Conservation (phyloP, 2,888 invertebrate genomes). For the Salticus scenicus region DNA sequence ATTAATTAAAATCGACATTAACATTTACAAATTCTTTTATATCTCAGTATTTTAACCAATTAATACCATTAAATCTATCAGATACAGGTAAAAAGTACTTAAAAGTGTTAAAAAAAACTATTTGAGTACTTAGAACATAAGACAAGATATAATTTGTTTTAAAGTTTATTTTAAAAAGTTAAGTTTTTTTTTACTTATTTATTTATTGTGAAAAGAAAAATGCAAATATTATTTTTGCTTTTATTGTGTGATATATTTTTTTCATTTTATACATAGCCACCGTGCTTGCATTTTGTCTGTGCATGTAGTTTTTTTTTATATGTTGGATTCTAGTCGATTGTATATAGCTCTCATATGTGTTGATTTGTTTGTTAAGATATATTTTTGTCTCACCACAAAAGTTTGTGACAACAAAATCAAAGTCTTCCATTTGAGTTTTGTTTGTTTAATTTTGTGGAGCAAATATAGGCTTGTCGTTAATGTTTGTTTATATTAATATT, state of each 20-base stretch:
- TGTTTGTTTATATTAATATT: not conserved
- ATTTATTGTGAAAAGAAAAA: too few species aligned
- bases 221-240: too few species aligned
- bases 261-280: not conserved
- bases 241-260: not conserved
- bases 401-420: slow-evolving; percentile 71
- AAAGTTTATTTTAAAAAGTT: too few species aligned
- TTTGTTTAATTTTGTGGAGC: slow-evolving; percentile 50
- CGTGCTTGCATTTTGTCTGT: not conserved
- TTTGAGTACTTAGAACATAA: too few species aligned
- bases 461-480: not conserved
- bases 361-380: slow-evolving; percentile 45
- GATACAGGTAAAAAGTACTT: too few species aligned
- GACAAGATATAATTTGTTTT: too few species aligned
- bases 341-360: slow-evolving; percentile 40
- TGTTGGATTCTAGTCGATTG: slow-evolving; percentile 54
- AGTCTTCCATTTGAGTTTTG: slow-evolving; percentile 71
- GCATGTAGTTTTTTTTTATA: slow-evolving; percentile 16
- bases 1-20: too few species aligned
- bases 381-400: slow-evolving; percentile 42
- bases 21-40: too few species aligned
- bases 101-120: too few species aligned
- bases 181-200: too few species aligned
- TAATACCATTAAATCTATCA: too few species aligned
- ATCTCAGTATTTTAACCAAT: too few species aligned